Conservation (phyloP, 2,797 vertebrate genomes). For the Apodemus agrarius region DNA sequence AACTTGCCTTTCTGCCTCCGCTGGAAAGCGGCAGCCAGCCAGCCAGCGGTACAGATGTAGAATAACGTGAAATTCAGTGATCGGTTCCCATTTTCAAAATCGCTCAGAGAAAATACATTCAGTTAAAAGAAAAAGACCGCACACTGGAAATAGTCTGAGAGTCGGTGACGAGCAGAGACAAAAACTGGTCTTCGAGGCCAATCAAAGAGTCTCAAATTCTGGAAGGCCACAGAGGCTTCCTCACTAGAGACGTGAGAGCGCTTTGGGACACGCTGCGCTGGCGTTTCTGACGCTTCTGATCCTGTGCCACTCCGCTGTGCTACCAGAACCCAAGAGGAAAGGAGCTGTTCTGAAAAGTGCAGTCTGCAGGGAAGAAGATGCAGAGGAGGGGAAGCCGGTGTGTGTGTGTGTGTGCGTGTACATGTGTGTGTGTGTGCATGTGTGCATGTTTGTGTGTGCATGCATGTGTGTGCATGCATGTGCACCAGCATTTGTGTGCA, state of each 20-base stretch:
- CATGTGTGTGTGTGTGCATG: fast-evolving
- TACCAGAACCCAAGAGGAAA: neutral
- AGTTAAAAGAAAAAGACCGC: neutral
- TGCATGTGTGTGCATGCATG: neutral
- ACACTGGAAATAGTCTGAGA: neutral
- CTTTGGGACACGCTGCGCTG: neutral
- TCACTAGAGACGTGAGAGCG: neutral
- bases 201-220: neutral
- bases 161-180: neutral
- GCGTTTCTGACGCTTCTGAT: neutral
- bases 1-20: neutral
- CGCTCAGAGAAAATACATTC: neutral
- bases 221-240: neutral
- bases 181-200: neutral
- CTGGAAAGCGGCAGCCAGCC: neutral
- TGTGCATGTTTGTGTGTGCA: no score
- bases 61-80: constrained; percentile 16
- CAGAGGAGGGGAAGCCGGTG: neutral
- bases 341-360: constrained; percentile 13
- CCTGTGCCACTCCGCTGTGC: constrained; percentile 3
- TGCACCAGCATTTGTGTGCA: no score
- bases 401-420: fast-evolving
- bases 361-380: neutral
- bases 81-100: neutral
- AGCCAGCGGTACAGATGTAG: neutral